A percentile compares a stretch with the other conserved stretches of the same genome.
These are phyloP conservation scores for Linnaemya tessellans DNA, from an alignment of 2,888 invertebrate genomes.

Conservation along the genomic window DNA sequence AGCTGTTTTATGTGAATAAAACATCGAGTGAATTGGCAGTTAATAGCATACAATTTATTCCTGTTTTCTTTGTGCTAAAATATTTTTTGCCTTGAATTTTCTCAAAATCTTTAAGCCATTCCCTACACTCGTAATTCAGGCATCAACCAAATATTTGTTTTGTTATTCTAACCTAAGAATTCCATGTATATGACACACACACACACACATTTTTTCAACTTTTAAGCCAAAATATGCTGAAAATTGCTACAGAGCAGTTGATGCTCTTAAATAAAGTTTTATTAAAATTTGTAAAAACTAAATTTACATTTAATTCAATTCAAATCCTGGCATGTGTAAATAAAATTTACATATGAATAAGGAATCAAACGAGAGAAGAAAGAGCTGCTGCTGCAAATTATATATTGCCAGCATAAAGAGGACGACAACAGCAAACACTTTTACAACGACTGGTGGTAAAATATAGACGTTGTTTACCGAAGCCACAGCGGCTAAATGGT, in stretches of 20 bases:
- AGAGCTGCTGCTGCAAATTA: constrained; percentile 5
- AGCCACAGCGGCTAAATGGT: background rate
- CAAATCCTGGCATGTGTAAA: constrained; percentile 28
- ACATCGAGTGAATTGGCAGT: too few relatives aligned
- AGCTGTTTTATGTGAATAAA: too few relatives aligned
- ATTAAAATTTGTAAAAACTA: constrained; percentile 24
- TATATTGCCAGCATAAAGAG: background rate
- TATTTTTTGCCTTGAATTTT: background rate
- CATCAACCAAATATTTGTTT: background rate
- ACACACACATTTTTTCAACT: background rate
- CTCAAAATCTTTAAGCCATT: background rate
- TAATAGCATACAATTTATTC: too few relatives aligned
- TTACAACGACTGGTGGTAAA: constrained; percentile 4
- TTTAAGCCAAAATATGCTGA: background rate
- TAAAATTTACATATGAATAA: constrained; percentile 57
- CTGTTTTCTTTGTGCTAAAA: too few relatives aligned
- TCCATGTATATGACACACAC: background rate
- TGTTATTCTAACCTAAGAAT: background rate
- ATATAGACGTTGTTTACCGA: constrained; percentile 17
- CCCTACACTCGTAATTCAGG: background rate
- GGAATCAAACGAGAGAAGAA: constrained; percentile 9
- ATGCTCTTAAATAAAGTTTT: constrained; percentile 3
- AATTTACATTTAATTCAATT: constrained; percentile 12
- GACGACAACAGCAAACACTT: background rate
- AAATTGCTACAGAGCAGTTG: background rate